Evolutionary conservation across 2,797 vertebrate genomes (phyloP).

Genomic region (Tragelaphus eurycerus): DNA sequence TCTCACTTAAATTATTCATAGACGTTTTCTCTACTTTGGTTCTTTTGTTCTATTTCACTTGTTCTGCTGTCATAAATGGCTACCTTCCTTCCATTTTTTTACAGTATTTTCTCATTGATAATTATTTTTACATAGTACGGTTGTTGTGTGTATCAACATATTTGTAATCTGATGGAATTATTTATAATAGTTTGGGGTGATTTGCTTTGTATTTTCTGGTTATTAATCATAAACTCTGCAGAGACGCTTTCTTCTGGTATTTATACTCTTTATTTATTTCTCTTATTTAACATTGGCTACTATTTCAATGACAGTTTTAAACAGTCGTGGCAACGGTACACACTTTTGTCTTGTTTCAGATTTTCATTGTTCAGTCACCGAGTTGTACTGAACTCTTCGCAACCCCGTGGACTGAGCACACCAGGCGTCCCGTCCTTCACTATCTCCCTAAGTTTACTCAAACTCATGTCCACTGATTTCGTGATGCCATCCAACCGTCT

Average conservation of each 20-base stretch:
- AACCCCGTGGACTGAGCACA: not conserved
- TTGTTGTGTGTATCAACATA: not conserved
- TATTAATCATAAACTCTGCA: constrained; percentile 4
- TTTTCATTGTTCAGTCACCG: not conserved
- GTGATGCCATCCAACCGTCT: not conserved
- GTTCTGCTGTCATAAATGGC: not conserved
- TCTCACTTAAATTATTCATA: not conserved
- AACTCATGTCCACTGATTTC: not conserved
- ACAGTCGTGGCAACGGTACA: not conserved
- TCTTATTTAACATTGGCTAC: not conserved
- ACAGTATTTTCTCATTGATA: not conserved
- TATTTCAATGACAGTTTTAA: not conserved
- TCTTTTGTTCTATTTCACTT: not conserved
- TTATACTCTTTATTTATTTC: not conserved
- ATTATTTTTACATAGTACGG: not conserved
- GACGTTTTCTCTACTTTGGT: not conserved
- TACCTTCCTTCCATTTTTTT: not conserved
- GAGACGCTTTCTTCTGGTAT: not conserved
- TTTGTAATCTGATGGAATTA: not conserved
- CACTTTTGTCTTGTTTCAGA: not conserved
- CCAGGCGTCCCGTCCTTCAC: not conserved
- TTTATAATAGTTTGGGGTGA: not conserved
- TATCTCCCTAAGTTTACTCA: not conserved
- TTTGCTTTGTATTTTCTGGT: not conserved
- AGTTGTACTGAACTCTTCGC: not conserved